Evolutionary conservation across 2,113 vertebrate genomes (phyloP).

Genomic region (Ancistrus triradiatus): DNA sequence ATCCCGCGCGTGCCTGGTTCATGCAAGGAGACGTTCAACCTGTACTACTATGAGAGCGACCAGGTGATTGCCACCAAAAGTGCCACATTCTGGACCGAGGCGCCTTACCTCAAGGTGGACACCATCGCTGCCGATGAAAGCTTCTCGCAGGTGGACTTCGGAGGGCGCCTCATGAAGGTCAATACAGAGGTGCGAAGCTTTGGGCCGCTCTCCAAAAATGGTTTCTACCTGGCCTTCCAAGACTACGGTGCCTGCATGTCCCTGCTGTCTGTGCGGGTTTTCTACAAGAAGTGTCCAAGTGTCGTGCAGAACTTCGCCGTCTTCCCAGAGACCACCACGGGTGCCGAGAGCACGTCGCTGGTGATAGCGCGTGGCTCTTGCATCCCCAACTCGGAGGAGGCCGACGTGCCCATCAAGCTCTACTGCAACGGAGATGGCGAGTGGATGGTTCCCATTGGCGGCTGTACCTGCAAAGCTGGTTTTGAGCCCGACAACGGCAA

Average conservation of each 20-base stretch:
- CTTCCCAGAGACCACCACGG: slow-evolving; percentile 97
- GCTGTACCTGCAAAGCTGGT: slow-evolving; percentile 94
- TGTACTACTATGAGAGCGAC: slow-evolving; percentile 97
- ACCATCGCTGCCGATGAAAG: slow-evolving; percentile 98
- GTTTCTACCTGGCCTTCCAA: slow-evolving; percentile 97
- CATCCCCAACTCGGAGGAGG: slow-evolving; percentile 93
- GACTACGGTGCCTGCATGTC: slow-evolving; percentile 99
- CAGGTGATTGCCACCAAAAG: slow-evolving; percentile 94
- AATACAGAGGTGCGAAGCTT: slow-evolving; percentile 97
- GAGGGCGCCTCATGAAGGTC: slow-evolving; percentile 96
- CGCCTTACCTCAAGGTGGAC: slow-evolving; percentile 98
- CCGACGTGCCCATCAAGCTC: slow-evolving; percentile 95
- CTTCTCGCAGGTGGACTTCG: slow-evolving; percentile 98
- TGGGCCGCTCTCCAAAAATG: slow-evolving; percentile 88
- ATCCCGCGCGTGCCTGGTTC: slow-evolving; percentile 95
- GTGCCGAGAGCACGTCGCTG: slow-evolving; percentile 94
- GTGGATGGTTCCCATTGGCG: slow-evolving; percentile 98
- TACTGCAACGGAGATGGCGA: slow-evolving; percentile 98
- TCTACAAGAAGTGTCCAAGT: slow-evolving; percentile 97
- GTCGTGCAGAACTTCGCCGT: slow-evolving; percentile 96
- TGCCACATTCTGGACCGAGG: slow-evolving; percentile 93
- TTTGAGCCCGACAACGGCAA: slow-evolving; percentile 92
- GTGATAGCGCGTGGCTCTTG: slow-evolving; percentile 92
- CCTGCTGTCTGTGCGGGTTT: slow-evolving; percentile 92
- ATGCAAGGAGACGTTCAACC: slow-evolving; percentile 98